These are phyloP conservation scores for Sebastes reedi DNA, from an alignment of 2,797 vertebrate species.

Conservation along the genomic window DNA sequence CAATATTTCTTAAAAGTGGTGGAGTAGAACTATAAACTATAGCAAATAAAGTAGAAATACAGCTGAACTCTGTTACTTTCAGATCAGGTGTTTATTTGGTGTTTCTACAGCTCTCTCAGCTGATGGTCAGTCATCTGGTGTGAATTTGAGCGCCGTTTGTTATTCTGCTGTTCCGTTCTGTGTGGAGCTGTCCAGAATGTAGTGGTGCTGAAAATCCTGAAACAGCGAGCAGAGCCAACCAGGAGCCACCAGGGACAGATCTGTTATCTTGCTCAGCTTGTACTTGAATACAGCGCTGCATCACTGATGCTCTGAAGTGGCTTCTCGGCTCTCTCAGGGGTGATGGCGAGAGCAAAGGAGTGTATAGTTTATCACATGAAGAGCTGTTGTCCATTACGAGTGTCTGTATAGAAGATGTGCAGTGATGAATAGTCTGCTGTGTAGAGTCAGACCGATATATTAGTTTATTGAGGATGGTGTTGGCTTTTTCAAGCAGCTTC, in stretches of 20 bases:
- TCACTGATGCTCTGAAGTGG: constrained; percentile 49
- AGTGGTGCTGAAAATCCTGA: constrained; percentile 65
- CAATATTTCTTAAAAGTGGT: background rate
- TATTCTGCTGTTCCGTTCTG: constrained; percentile 26
- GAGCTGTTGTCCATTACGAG: constrained; percentile 24
- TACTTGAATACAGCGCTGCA: constrained; percentile 10
- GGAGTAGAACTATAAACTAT: background rate
- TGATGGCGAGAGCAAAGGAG: background rate
- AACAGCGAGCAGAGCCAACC: constrained; percentile 34
- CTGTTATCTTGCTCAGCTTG: constrained; percentile 44
- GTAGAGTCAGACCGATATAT: background rate
- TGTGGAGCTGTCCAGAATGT: constrained; percentile 54
- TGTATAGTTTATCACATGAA: constrained; percentile 27
- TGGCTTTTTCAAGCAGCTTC: background rate
- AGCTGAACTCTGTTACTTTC: background rate
- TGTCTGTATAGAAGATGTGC: background rate
- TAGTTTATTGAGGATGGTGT: background rate
- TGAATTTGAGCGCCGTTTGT: constrained; percentile 1
- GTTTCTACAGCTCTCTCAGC: background rate
- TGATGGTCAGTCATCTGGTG: background rate
- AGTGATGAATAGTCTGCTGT: background rate
- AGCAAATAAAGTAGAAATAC: background rate
- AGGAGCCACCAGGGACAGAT: constrained; percentile 52
- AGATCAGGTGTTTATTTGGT: background rate
- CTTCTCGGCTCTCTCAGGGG: constrained; percentile 28